Evolutionary conservation across 2,113 vertebrate species (phyloP), one percentile per base, ranked within the genome.

Genomic region (Chascanopsetta lugubris): DNA sequence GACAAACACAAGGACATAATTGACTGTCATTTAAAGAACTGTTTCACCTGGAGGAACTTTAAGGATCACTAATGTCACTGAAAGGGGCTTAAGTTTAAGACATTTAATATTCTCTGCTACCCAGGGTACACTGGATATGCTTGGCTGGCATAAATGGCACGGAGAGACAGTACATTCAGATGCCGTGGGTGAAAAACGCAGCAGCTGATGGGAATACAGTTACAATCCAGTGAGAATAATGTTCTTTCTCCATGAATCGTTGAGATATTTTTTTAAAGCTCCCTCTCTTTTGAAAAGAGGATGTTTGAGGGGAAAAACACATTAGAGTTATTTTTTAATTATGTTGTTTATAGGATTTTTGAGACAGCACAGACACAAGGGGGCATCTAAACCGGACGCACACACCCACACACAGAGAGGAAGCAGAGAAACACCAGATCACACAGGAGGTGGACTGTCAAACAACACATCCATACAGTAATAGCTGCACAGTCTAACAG

Each of bases 371-470:
- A 53, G 57, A 69, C 20, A 59, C 36, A 51, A 57, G 18, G 63
- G 18, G 80, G 68, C 50, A 80, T 72, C 54, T 34, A 46, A 80
- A 68, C 46, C 51, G 43, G 27, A 70, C 51, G 51, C 15, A 46
- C 24, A 77, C 79, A 72, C 70, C n/a, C 75, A 63, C 67, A 69
- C 10, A 55, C n/a, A 46, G 48, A 51, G 17, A 69, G 24, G 61
- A 18, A 69, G 40, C 47, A 61, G 57, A 25, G 61, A 59, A 51
- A 32, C 69, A 77, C 26, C 55, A 68, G 56, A 81, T 53, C 59
- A 75, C 69, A 78, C 18, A 21, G 22, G 71, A 51, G 34, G 46
- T 40, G 62, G 50, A 65, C 79, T 59, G 73, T 72, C 64, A 80
- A 68, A 70, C 56, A 65, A 62, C 57, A 70, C 22, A 60, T 25